Conservation (phyloP, 2,113 vertebrate species). For the Phrynosoma blainvillii region DNA sequence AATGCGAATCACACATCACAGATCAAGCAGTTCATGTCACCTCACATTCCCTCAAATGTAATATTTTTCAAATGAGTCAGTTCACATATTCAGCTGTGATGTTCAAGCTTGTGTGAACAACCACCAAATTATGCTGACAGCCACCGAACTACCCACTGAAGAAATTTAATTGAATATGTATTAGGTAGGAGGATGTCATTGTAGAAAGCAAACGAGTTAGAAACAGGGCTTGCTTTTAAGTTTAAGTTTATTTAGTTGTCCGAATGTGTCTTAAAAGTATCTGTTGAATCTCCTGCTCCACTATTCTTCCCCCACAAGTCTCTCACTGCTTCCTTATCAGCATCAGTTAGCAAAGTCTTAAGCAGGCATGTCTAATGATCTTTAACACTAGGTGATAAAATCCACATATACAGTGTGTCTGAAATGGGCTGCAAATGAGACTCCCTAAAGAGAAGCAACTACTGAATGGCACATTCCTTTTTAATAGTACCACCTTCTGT, state of each 20-base stretch:
- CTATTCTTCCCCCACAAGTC: not conserved
- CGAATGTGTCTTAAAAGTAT: constrained; percentile 35
- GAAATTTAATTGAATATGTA: constrained; percentile 12
- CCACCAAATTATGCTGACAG: not conserved
- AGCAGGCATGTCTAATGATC: constrained; percentile 53
- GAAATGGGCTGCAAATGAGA: constrained; percentile 65
- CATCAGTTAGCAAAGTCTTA: constrained; percentile 59
- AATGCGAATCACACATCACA: not conserved
- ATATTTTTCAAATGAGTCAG: not conserved
- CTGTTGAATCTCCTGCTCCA: constrained; percentile 26
- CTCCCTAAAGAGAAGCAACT: constrained; percentile 56
- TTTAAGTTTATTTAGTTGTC: constrained; percentile 50
- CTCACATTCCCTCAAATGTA: not conserved
- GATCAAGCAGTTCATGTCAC: not conserved
- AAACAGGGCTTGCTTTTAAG: constrained; percentile 50
- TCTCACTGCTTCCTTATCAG: constrained; percentile 27
- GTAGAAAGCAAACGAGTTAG: constrained; percentile 39
- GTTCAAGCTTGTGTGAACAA: not conserved
- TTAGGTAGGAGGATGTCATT: not conserved
- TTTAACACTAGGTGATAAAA: constrained; percentile 59
- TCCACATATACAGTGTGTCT: constrained; percentile 51
- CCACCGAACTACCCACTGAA: constrained; percentile 12
- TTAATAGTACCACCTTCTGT: constrained; percentile 73
- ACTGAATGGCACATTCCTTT: constrained; percentile 61
- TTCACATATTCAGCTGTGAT: not conserved